phyloP scores from a whole-genome alignment of 2,113 vertebrate species.

The Lophochroa leadbeateri region DNA sequence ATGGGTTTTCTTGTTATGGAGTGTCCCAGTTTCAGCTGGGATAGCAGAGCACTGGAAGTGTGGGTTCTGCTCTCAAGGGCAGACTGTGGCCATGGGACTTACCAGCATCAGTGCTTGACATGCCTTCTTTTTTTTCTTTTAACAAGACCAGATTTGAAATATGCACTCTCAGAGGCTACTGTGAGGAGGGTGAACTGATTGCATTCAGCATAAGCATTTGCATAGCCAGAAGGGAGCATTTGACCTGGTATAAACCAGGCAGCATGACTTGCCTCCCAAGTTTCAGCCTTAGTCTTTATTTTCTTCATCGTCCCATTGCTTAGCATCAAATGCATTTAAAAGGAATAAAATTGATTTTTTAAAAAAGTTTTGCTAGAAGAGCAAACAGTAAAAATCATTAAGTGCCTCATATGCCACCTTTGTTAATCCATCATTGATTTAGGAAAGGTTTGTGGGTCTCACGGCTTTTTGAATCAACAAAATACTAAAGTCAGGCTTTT shows the following conservation, averaged over 20 bases:
- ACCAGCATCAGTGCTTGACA: not conserved
- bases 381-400: not conserved
- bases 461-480: not conserved
- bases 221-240: not conserved
- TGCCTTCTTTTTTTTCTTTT: not conserved
- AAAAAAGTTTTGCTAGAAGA: not conserved
- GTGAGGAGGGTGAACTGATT: not conserved
- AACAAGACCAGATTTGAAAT: not conserved
- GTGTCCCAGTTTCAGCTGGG: not conserved
- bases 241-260: not conserved
- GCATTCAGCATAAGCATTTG: not conserved
- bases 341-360: not conserved
- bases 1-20: not conserved
- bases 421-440: not conserved
- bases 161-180: not conserved
- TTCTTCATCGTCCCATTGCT: not conserved
- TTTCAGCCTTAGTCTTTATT: not conserved
- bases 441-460: not conserved
- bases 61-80: not conserved
- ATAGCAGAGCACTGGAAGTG: not conserved
- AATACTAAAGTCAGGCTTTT: not conserved
- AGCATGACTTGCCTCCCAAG: not conserved
- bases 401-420: not conserved
- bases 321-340: not conserved
- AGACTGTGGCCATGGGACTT: not conserved